These are phyloP conservation scores for Lasaia peninsularis DNA, from an alignment of 1,140 invertebrate species.

Conservation along the genomic window DNA sequence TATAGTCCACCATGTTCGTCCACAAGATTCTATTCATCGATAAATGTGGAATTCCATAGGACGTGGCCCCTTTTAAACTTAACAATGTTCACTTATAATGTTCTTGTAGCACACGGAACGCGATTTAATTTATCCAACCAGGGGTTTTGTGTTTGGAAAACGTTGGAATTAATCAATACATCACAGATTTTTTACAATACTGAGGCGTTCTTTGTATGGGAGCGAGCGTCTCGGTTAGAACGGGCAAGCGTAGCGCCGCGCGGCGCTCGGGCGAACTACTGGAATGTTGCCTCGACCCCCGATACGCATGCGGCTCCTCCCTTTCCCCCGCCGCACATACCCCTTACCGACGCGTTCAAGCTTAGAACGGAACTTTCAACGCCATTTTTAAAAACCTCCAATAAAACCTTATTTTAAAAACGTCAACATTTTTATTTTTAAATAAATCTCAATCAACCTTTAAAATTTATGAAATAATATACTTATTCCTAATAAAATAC, in stretches of 20 bases:
- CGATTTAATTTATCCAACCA: constrained; percentile 26
- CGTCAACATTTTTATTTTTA: constrained; percentile 1
- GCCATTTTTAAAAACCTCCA: constrained; percentile 35
- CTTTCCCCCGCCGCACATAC: constrained; percentile 31
- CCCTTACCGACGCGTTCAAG: constrained; percentile 53
- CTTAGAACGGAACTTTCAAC: constrained; percentile 42
- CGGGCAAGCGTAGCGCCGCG: constrained; percentile 46
- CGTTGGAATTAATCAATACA: constrained; percentile 77
- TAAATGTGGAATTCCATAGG: constrained; percentile 74
- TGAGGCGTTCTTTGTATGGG: constrained; percentile 73
- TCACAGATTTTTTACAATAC: constrained; percentile 76
- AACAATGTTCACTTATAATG: constrained; percentile 42
- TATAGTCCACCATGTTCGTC: constrained; percentile 66
- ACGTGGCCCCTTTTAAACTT: constrained; percentile 62
- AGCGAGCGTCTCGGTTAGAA: constrained; percentile 48
- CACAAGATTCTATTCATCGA: constrained; percentile 74
- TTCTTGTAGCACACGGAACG: constrained; percentile 27
- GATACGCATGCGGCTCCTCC: constrained; percentile 60
- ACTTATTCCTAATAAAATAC: background rate
- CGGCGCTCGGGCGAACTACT: constrained; percentile 64
- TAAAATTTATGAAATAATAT: background rate
- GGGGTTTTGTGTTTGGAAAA: constrained; percentile 49
- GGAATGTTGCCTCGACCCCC: constrained; percentile 56
- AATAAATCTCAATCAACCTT: background rate
- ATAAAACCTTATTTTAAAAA: constrained; percentile 17